Base-by-base conservation (phyloP, 2,797 vertebrate genomes). In the Lagocephalus sceleratus region DNA sequence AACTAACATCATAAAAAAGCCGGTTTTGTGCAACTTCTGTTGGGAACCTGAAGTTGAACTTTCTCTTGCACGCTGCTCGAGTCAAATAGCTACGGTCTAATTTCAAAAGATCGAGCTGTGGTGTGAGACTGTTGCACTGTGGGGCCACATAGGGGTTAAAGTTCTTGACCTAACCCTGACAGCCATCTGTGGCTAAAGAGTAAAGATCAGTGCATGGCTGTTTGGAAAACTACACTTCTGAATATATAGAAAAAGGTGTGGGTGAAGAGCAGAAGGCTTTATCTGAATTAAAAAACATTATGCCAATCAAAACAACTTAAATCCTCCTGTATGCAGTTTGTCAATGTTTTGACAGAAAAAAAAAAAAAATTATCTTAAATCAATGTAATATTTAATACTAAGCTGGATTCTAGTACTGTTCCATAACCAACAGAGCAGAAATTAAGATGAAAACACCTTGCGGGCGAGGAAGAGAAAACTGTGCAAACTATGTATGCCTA, bases 21-120 rank as follows among this genome's bases (percentile, higher is more conserved):
- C 8, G 26, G 26, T 10, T 29, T 29, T 26, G 2, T 26, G 2
- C 26, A 26, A 2, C 29, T 74, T 76, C 47, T 65, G 54, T 50
- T 50, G 8, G 35, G 48, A 11, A 32, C 29, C 29, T 2, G 11
- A 17, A 26, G 68, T 53, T 63, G 72, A 64, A 61, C 49, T 54
- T 4, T 2, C 0, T 21, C 52, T 57, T 67, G 60, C 35, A 23
- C 39, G 62, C 71, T 57, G 55, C 58, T 52, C 57, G 39, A 17
- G 39, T 59, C 16, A 63, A 23, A 22, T 47, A 54, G 20, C 45
- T 29, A 56, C 74, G 51, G 71, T 81, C 69, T 67, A 32, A 52
- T 83, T 84, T 79, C 73, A 83, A 83, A 87, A 83, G 78, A 79
- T 17, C 60, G 29, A 60, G 72, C 59, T 73, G 47, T 54, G 59